Base-by-base conservation (phyloP, 2,113 vertebrate genomes). In the Platysternon megacephalum region DNA sequence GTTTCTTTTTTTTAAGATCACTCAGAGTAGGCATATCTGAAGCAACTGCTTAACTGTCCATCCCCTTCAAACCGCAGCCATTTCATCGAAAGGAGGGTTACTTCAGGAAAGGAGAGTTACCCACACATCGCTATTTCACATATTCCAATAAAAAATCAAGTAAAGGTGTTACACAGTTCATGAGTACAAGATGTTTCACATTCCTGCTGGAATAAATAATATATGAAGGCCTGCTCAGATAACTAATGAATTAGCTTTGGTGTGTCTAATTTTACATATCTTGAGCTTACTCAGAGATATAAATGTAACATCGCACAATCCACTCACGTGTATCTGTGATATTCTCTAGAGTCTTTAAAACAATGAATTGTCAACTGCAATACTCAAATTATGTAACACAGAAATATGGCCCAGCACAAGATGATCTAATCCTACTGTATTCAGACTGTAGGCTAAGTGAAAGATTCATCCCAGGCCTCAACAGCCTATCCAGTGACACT, bases 191-290 rank as follows among this genome's bases (percentile, higher is more conserved):
- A 49, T 58, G 3, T 28, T 39, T 55, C 0, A 0, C 1, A 46
- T 24, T 89, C 87, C 72, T 91, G 26, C 12, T 17, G 74, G 48
- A 51, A 1, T 53, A 0, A 16, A 3, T 39, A 52, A 78, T 13
- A 85, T 65, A 88, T 65, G 0, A 0, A 82, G 48, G 21, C 4
- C 4, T 90, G 44, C 39, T 93, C 9, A 4, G 2, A 1, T 56
- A 72, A 74, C 29, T 65, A 16, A 82, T 3, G 6, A 56, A 81
- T 52, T 56, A 6, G 2, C 11, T 87, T 5, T 72, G 26, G 8
- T 74, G 6, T 92, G 21, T 28, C 76, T 84, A 48, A 42, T 74
- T 90, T 83, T 53, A 65, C 9, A 4, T n/a, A 91, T 52, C 21
- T 79, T 48, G 55, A 48, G 29, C 0, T 0, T 35, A 65, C 24